Base-by-base conservation (phyloP, 2,113 vertebrate species). In the Toxostoma redivivum region DNA sequence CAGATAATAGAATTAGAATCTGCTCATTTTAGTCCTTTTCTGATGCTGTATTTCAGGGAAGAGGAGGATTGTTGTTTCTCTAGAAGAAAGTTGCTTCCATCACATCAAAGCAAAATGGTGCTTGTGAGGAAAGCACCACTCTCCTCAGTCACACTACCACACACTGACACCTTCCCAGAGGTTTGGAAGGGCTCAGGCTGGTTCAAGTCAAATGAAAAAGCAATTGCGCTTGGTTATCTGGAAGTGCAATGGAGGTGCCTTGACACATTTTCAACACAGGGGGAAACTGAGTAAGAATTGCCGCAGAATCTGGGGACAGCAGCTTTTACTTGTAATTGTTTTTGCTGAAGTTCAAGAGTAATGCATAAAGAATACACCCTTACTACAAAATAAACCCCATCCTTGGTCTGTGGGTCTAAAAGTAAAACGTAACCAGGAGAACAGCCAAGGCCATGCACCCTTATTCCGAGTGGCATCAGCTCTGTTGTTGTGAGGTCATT, bases 401-500 rank as follows among this genome's bases (percentile, higher is more conserved):
- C 25, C 38, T 72, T 2, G 8, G 25, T 81, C 82, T 87, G 70
- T 88, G 50, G 91, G 86, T 93, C 88, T 92, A 62, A 58, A 71
- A 81, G 48, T n/a, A 42, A 62, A 51, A 95, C 25, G 58, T 56
- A 69, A 83, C 81, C 44, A 95, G 48, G 57, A 78, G 62, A 94
- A 57, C 50, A 86, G 90, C 72, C 80, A 91, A 92, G 96, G 81
- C 95, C 15, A 0, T 64, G 88, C 83, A 54, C 51, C 86, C 86
- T 80, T 86, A 47, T 73, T 94, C 47, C 25, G 53, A 97, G 47
- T 94, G 94, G 81, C 86, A 67, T 35, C 81, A 90, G 67, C 81
- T 76, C 27, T 35, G 31, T 58, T 72, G 37, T 53, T 96, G 90
- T 94, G 94, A 98, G 93, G 97, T 97, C 92, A 94, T 88, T 96